phyloP scores from a whole-genome alignment of 1,140 invertebrate genomes.

The Arion vulgaris region DNA sequence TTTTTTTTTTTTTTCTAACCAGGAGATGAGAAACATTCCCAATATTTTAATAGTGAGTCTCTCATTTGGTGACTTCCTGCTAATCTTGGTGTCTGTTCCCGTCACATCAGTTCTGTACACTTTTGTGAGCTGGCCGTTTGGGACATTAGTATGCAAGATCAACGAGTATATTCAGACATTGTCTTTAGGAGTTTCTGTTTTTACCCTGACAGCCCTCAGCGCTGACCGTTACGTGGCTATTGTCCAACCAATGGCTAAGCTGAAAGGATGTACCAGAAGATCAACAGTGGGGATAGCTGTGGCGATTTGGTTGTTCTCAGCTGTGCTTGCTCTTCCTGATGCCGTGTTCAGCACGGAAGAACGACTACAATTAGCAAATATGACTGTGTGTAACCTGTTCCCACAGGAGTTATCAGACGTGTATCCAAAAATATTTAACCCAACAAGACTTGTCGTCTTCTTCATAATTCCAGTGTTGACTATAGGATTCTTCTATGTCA shows the following conservation, averaged over 20 bases:
- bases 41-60: constrained; percentile 90
- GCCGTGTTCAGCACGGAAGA: constrained; percentile 64
- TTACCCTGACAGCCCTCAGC: constrained; percentile 91
- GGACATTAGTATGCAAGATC: constrained; percentile 82
- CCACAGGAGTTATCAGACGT: constrained; percentile 82
- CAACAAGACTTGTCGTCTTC: constrained; percentile 85
- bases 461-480: constrained; percentile 87
- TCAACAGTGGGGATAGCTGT: constrained; percentile 75
- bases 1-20: neutral
- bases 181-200: constrained; percentile 93
- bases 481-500: constrained; percentile 87
- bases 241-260: constrained; percentile 84
- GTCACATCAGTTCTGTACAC: constrained; percentile 88
- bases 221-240: constrained; percentile 91
- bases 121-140: constrained; percentile 89
- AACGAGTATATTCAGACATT: constrained; percentile 92
- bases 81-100: constrained; percentile 86
- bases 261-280: constrained; percentile 75
- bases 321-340: constrained; percentile 84
- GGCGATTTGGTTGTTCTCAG: constrained; percentile 85
- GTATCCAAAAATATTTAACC: constrained; percentile 82
- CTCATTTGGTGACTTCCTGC: constrained; percentile 85
- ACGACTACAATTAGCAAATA: neutral
- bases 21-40: constrained; percentile 81
- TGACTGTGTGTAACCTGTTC: constrained; percentile 59